Base-by-base conservation (phyloP, 2,113 vertebrate genomes). In the Aythya baeri region DNA sequence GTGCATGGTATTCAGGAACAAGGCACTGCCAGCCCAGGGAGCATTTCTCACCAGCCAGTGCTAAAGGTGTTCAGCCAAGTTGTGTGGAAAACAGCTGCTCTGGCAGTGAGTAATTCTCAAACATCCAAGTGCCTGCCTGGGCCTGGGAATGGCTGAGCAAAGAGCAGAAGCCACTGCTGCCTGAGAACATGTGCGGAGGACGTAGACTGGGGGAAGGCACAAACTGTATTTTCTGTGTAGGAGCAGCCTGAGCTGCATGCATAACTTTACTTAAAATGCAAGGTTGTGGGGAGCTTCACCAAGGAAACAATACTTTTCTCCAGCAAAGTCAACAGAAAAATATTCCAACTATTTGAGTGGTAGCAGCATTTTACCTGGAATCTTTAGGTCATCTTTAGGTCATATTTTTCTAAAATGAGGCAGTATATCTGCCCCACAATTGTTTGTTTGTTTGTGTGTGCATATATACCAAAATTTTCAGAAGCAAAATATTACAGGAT, bases 221-320 rank as follows among this genome's bases (percentile, higher is more conserved):
- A 91, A 91, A 71, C 95, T 89, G 44, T 82, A n/a, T 89, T 91
- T 95, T 89, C 75, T 89, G 93, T 3, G 79, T 95, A 93, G 95
- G 94, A 96, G 89, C 86, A 87, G 74, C 31, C 74, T 66, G 62
- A 95, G 89, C 89, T 91, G 95, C 83, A 95, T 91, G 95, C 89
- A 95, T 93, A 94, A 91, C 93, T 92, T 83, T 63, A 74, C 72
- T 96, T 93, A 81, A 95, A 93, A 94, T 90, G 76, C 43, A 86
- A 78, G 88, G 92, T 86, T 86, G 91, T 1, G 6, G 23, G 73
- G 85, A 96, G 61, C 79, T 94, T 96, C 94, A 93, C 94, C 96
- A 95, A 83, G 94, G 95, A 94, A 95, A 91, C 91, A 89, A 91
- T 32, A 79, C 62, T 91, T 74, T 71, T 73, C 27, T 68, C 29